Percentiles rank a stretch among this genome's conserved stretches.
phyloP scores from a whole-genome alignment of 2,888 invertebrate genomes.

The Drosophila sordidapex region DNA sequence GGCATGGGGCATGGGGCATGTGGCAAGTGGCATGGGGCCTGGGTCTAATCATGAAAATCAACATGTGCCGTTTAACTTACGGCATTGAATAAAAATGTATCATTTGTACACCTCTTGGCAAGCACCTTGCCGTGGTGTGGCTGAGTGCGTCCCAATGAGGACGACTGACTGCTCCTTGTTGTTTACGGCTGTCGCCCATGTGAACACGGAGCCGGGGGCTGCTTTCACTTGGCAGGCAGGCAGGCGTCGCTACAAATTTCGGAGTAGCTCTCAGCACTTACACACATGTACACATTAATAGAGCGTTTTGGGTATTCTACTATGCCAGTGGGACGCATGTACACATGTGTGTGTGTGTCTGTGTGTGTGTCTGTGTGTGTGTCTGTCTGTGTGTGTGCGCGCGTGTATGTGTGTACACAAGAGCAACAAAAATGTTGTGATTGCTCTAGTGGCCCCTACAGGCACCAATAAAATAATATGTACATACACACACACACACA shows the following conservation, averaged over 20 bases:
- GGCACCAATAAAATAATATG: slow-evolving; percentile 14
- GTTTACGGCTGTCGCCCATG: slow-evolving; percentile 61
- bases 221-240: slow-evolving; percentile 31
- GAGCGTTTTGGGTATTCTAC: slow-evolving; percentile 11
- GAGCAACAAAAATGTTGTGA: slow-evolving; percentile 15
- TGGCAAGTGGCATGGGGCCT: neutral
- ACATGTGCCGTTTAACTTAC: slow-evolving; percentile 49
- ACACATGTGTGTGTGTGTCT: neutral
- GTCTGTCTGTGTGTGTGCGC: no score
- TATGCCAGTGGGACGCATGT: neutral
- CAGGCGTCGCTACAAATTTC: slow-evolving; percentile 31
- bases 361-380: no score
- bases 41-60: slow-evolving; percentile 56
- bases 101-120: slow-evolving; percentile 27
- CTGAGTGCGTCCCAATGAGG: slow-evolving; percentile 58
- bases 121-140: slow-evolving; percentile 7
- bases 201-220: slow-evolving; percentile 60
- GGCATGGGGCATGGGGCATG: no score
- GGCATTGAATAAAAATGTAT: slow-evolving; percentile 60
- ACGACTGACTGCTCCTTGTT: slow-evolving; percentile 22
- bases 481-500: neutral
- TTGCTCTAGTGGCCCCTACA: slow-evolving; percentile 37
- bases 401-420: neutral
- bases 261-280: slow-evolving; percentile 16
- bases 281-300: slow-evolving; percentile 12